These are phyloP conservation scores for Saccostrea echinata DNA, from an alignment of 1,140 invertebrate species.

Conservation along the genomic window DNA sequence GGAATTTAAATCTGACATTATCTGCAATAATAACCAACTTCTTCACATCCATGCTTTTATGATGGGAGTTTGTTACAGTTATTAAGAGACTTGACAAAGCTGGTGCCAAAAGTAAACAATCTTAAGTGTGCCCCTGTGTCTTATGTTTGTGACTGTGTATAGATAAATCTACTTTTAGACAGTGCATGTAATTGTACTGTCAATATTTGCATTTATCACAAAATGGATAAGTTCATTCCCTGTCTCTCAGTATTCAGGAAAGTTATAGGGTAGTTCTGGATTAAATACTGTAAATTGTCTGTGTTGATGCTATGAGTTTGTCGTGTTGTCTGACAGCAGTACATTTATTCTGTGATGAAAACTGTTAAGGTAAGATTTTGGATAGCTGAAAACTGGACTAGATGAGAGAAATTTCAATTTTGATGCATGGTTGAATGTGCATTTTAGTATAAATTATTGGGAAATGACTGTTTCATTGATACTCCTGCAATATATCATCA, in stretches of 20 bases:
- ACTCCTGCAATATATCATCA: too few relatives aligned
- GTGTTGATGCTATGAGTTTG: neutral
- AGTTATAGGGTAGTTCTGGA: neutral
- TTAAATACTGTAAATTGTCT: neutral
- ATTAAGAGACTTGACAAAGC: neutral
- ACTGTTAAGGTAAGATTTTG: too few relatives aligned
- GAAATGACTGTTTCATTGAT: too few relatives aligned
- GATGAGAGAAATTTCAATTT: too few relatives aligned
- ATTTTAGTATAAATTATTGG: too few relatives aligned
- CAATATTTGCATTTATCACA: conserved; percentile 24
- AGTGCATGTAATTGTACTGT: neutral
- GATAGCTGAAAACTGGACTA: too few relatives aligned
- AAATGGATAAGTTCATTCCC: neutral
- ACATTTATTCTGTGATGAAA: neutral
- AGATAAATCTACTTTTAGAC: neutral
- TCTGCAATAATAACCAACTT: neutral
- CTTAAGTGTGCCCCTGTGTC: neutral
- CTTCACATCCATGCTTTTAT: conserved; percentile 9
- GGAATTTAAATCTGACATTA: conserved; percentile 21
- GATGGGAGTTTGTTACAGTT: neutral
- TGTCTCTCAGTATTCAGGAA: neutral
- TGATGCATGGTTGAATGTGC: too few relatives aligned
- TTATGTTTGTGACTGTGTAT: neutral
- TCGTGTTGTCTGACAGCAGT: neutral
- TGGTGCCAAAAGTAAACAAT: conserved; percentile 17